Evolutionary conservation across 2,888 invertebrate genomes (phyloP).

Genomic region (Troilus luridus): DNA sequence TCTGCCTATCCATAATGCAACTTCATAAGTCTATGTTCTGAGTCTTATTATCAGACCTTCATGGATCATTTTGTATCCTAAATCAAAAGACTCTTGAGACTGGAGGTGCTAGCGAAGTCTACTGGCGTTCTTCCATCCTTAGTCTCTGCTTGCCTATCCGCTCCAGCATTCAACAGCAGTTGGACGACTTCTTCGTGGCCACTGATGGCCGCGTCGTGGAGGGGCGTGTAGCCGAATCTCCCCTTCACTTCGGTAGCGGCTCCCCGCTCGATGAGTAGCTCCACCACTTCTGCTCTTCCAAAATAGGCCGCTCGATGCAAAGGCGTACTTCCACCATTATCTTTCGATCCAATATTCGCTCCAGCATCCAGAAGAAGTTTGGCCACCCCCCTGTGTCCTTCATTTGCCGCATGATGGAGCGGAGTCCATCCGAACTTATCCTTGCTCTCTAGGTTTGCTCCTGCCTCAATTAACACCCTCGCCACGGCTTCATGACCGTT

Average conservation of each 20-base stretch:
- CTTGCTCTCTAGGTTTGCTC: neutral
- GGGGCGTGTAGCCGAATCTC: neutral
- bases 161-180: neutral
- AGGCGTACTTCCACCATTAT: conserved; percentile 3
- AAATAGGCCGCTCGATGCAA: conserved; percentile 4
- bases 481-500: neutral
- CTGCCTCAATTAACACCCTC: neutral
- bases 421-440: conserved; percentile 35
- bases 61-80: too few species aligned
- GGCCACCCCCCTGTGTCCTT: neutral
- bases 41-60: neutral
- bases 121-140: neutral
- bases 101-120: neutral
- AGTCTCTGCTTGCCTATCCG: neutral
- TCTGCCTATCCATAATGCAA: neutral
- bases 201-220: neutral
- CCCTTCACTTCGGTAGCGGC: neutral
- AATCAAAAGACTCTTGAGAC: neutral
- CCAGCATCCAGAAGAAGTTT: conserved; percentile 6
- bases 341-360: neutral
- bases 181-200: neutral
- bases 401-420: conserved; percentile 21
- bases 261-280: neutral
- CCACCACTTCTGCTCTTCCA: neutral
- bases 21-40: neutral